Evolutionary conservation across 2,888 invertebrate genomes (phyloP).

Genomic region (Pseudococcus jackbeardsleyi): DNA sequence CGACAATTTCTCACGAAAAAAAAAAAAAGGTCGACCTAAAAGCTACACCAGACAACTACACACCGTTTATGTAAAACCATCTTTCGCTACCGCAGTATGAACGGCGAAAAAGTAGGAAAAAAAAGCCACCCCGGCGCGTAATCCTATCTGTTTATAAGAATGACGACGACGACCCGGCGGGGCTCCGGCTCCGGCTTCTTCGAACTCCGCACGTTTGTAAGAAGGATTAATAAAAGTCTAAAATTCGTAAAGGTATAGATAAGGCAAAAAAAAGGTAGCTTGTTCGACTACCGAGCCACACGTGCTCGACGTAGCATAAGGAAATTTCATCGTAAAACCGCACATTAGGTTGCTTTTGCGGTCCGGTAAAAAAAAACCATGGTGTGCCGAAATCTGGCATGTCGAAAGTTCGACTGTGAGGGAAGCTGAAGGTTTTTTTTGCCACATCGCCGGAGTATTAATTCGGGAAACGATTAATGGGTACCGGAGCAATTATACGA

Average conservation of each 20-base stretch:
- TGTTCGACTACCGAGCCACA: not conserved
- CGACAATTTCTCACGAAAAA: not conserved
- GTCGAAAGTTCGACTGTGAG: not conserved
- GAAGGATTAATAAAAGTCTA: not conserved
- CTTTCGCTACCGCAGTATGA: not conserved
- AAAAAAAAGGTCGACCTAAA: not conserved
- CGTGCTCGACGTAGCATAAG: not conserved
- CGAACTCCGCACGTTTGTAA: not conserved
- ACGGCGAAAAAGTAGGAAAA: not conserved
- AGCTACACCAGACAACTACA: too few relatives aligned
- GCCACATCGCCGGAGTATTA: not conserved
- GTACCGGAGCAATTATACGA: not conserved
- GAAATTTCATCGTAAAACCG: too few relatives aligned
- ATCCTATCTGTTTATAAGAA: not conserved
- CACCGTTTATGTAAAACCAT: too few relatives aligned
- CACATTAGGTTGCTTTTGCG: too few relatives aligned
- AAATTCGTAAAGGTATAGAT: not conserved
- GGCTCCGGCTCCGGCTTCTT: not conserved
- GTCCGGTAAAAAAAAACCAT: too few relatives aligned
- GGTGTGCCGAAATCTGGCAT: too few relatives aligned
- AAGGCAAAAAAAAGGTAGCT: not conserved
- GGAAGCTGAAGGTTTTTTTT: not conserved
- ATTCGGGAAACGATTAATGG: slow-evolving; percentile 21
- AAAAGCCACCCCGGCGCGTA: not conserved
- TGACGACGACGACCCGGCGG: not conserved